Percentiles rank a stretch among this genome's conserved stretches.
These are phyloP conservation scores for Anodontia alba DNA, from an alignment of 2,888 invertebrate genomes.

Conservation along the genomic window DNA sequence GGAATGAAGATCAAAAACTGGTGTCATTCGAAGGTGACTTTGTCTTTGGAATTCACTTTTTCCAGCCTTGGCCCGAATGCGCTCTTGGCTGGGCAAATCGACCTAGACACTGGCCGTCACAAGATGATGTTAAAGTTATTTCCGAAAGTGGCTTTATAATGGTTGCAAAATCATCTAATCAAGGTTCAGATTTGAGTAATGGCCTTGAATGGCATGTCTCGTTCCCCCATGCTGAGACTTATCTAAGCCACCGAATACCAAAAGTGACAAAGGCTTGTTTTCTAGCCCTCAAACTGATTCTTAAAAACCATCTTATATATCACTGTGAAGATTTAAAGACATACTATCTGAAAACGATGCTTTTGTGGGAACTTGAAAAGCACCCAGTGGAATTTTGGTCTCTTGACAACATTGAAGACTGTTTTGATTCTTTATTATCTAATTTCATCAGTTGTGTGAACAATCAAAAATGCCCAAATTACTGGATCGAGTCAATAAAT, in stretches of 20 bases:
- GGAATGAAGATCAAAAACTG: conserved; percentile 40
- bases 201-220: conserved; percentile 29
- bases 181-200: neutral
- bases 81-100: conserved; percentile 19
- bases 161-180: conserved; percentile 26
- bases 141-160: conserved; percentile 25
- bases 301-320: conserved; percentile 35
- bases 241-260: conserved; percentile 15
- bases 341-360: conserved; percentile 32
- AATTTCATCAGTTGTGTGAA: neutral
- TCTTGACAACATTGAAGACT: conserved; percentile 34
- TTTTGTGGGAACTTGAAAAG: conserved; percentile 42
- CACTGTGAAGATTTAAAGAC: conserved; percentile 31
- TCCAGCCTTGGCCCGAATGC: conserved; percentile 23
- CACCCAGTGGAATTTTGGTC: conserved; percentile 31
- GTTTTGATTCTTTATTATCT: conserved; percentile 22
- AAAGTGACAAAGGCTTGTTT: conserved; percentile 34
- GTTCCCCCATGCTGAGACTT: conserved; percentile 27
- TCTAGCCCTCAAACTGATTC: conserved; percentile 31
- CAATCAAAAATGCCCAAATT: conserved; percentile 24
- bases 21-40: conserved; percentile 41
- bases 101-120: conserved; percentile 21
- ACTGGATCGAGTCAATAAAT: conserved; percentile 25
- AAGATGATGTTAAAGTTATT: neutral
- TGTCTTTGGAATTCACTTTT: conserved; percentile 38